Percentiles rank a stretch among this genome's conserved stretches.
Conservation (phyloP, 1,140 invertebrate genomes). For the Dinothrombium tinctorium region DNA sequence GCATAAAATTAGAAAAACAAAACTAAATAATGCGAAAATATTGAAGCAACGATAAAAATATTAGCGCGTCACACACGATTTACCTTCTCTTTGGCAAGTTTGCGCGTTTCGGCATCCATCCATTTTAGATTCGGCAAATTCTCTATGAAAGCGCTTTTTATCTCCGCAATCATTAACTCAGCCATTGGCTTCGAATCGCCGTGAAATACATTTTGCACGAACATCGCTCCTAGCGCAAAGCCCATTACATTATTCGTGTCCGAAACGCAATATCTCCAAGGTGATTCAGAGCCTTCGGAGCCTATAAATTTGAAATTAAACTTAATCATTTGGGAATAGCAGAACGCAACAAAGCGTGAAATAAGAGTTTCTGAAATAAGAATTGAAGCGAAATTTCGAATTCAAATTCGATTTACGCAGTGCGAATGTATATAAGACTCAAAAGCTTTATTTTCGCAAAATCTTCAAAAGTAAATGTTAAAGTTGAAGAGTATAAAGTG, state of each 20-base stretch:
- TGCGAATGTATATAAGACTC: too few species aligned
- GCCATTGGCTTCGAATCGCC: constrained; percentile 12
- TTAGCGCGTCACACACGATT: background rate
- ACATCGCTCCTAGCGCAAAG: constrained; percentile 71
- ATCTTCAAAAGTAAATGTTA: too few species aligned
- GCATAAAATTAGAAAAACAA: too few species aligned
- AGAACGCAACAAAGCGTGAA: too few species aligned
- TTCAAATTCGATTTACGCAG: too few species aligned
- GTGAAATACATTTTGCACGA: constrained; percentile 64
- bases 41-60: too few species aligned
- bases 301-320: constrained; percentile 23
- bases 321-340: too few species aligned
- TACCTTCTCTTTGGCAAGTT: constrained; percentile 50
- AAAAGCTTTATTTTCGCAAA: too few species aligned
- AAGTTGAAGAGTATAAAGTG: too few species aligned
- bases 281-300: constrained; percentile 47
- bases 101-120: constrained; percentile 69
- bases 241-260: constrained; percentile 77
- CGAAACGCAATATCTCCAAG: constrained; percentile 75
- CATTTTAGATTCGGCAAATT: constrained; percentile 52
- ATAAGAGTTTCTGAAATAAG: too few species aligned
- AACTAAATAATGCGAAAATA: too few species aligned
- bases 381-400: too few species aligned
- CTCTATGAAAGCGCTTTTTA: constrained; percentile 56
- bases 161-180: constrained; percentile 54